These are phyloP conservation scores for Drosophila burlai DNA, from an alignment of 1,140 invertebrate genomes.

Conservation along the genomic window DNA sequence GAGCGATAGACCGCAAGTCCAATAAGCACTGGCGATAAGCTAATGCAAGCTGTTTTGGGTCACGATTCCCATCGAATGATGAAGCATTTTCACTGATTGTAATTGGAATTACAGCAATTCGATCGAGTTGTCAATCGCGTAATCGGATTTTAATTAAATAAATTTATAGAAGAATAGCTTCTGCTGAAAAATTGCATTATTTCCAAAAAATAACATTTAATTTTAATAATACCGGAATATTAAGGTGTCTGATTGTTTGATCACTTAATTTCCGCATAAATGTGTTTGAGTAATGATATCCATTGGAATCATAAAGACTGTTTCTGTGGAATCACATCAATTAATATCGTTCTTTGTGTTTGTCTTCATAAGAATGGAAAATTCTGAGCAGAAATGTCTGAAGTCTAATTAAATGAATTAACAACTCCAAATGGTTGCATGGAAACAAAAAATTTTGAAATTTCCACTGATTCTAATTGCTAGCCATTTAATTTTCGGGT, in stretches of 20 bases:
- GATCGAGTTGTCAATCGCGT: not conserved
- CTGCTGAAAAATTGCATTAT: too few species aligned
- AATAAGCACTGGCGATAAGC: slow-evolving; percentile 29
- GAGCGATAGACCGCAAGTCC: slow-evolving; percentile 11
- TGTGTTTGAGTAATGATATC: slow-evolving; percentile 13
- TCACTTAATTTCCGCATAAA: slow-evolving; percentile 12
- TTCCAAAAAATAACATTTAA: too few species aligned
- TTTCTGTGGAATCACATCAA: slow-evolving; percentile 6
- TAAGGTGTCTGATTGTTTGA: slow-evolving; percentile 2
- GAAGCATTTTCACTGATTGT: slow-evolving; percentile 8
- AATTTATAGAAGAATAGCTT: not conserved
- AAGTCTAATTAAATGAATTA: slow-evolving; percentile 6
- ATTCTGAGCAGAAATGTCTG: slow-evolving; percentile 7
- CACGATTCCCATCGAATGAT: slow-evolving; percentile 12
- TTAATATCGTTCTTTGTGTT: not conserved
- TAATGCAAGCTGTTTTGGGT: slow-evolving; percentile 17
- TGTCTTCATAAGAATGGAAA: slow-evolving; percentile 7
- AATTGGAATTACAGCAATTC: slow-evolving; percentile 9
- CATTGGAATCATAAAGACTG: not conserved
- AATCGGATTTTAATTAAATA: not conserved
- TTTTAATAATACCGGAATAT: not conserved
- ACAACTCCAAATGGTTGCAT: not conserved
- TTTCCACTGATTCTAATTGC: not conserved
- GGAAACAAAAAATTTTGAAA: not conserved
- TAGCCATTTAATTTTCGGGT: not conserved